Conservation (phyloP, 2,797 vertebrate species). For the Tenualosa thibaudeaui region DNA sequence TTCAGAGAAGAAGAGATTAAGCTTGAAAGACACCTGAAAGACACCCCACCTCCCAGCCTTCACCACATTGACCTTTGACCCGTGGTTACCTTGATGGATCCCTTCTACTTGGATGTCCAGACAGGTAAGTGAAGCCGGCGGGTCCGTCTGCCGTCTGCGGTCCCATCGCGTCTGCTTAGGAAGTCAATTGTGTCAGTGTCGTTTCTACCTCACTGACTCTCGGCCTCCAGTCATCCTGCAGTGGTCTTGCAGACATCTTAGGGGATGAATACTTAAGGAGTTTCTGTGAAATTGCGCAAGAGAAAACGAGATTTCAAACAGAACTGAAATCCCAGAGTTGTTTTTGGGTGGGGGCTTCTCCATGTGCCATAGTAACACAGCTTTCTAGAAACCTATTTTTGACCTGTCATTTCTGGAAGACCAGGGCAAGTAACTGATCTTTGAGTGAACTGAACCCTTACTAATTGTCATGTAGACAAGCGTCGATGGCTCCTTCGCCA, state of each 20-base stretch:
- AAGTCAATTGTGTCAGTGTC: not conserved
- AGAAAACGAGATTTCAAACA: not conserved
- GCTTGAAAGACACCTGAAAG: not conserved
- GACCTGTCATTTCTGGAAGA: not conserved
- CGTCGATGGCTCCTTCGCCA: not conserved
- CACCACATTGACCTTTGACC: not conserved
- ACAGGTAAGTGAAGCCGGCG: constrained; percentile 60
- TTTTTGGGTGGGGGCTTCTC: not conserved
- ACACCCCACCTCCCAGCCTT: not conserved
- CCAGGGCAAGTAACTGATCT: not conserved
- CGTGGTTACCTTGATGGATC: constrained; percentile 61
- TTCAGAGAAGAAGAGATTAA: not conserved
- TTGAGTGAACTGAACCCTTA: not conserved
- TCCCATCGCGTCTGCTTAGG: not conserved
- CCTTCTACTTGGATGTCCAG: constrained; percentile 66
- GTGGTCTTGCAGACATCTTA: not conserved
- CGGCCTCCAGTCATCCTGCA: not conserved
- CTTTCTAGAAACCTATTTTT: not conserved
- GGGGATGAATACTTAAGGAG: not conserved
- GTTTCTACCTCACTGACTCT: not conserved
- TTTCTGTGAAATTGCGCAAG: not conserved
- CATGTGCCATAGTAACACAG: not conserved
- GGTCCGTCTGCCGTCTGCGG: not conserved
- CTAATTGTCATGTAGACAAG: not conserved
- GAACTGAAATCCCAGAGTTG: not conserved